A percentile compares a stretch with the other conserved stretches of the same genome.
phyloP scores from a whole-genome alignment of 2,113 vertebrate species.

The Ophthalmolycus amberensis region DNA sequence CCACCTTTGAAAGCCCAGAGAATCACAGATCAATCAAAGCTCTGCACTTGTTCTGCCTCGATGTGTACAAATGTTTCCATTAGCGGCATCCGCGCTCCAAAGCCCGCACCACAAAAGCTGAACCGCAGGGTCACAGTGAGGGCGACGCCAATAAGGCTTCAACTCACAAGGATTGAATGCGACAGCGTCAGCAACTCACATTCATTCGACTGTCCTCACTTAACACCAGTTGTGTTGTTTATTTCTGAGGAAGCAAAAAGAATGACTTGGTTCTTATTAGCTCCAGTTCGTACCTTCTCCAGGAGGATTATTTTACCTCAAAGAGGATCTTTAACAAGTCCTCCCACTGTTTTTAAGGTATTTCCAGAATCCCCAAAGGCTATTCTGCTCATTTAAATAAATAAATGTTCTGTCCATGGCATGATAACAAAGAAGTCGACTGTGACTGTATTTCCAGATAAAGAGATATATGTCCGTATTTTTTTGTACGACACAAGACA shows the following conservation, averaged over 20 bases:
- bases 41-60: slow-evolving; percentile 11
- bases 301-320: background rate
- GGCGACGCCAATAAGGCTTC: slow-evolving; percentile 12
- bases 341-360: background rate
- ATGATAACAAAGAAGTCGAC: background rate
- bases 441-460: background rate
- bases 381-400: background rate
- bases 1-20: slow-evolving; percentile 47
- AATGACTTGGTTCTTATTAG: background rate
- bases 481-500: background rate
- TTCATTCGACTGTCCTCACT: slow-evolving; percentile 8
- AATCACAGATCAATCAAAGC: slow-evolving; percentile 17
- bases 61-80: slow-evolving; percentile 40
- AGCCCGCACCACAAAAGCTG: slow-evolving; percentile 26
- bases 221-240: background rate
- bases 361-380: background rate
- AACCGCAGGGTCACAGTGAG: slow-evolving; percentile 47
- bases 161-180: background rate
- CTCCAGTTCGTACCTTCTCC: background rate
- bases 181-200: slow-evolving; percentile 14
- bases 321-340: background rate
- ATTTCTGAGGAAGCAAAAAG: background rate
- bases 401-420: background rate
- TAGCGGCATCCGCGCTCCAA: slow-evolving; percentile 22
- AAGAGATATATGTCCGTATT: background rate